Percentiles rank a stretch among this genome's conserved stretches.
Evolutionary conservation across 2,113 vertebrate species (phyloP).

Genomic region (Brachyistius frenatus): DNA sequence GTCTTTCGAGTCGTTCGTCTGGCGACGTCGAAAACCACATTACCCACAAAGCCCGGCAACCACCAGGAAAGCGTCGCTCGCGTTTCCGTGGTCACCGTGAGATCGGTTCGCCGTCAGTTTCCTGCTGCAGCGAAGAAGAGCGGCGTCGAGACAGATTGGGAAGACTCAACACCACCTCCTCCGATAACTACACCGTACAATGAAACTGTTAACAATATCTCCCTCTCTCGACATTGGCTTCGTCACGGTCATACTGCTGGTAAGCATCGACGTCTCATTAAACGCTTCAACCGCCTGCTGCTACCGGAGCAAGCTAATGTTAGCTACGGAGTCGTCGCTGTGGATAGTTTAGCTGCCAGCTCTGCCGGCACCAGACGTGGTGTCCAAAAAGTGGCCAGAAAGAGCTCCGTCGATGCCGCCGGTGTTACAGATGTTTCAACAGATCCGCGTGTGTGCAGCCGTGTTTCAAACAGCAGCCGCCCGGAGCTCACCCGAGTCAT

Average conservation of each 20-base stretch:
- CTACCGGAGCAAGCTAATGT: conserved; percentile 48
- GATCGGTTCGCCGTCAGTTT: conserved; percentile 79
- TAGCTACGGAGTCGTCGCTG: conserved; percentile 45
- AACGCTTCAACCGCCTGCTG: not conserved
- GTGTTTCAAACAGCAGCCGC: not conserved
- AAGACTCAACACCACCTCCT: conserved; percentile 77
- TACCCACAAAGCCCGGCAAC: conserved; percentile 55
- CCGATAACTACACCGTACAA: conserved; percentile 79
- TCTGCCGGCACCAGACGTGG: conserved; percentile 51
- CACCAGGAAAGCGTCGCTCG: conserved; percentile 60
- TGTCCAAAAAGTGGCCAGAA: conserved; percentile 37
- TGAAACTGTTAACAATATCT: conserved; percentile 82
- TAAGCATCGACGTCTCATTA: conserved; percentile 54
- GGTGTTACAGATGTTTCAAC: too few relatives aligned
- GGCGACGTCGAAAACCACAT: conserved; percentile 30
- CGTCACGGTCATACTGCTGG: conserved; percentile 81
- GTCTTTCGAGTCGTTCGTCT: rapidly evolving
- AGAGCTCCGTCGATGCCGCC: too few relatives aligned
- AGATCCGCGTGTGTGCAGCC: too few relatives aligned
- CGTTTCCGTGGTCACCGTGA: conserved; percentile 80
- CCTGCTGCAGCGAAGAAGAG: conserved; percentile 79
- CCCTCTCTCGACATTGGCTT: conserved; percentile 75
- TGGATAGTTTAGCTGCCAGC: conserved; percentile 49
- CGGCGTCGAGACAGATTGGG: conserved; percentile 80
- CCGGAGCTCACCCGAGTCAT: conserved; percentile 21